These are phyloP conservation scores for Drosophila mercatorum DNA, from an alignment of 2,888 invertebrate species.

Conservation along the genomic window DNA sequence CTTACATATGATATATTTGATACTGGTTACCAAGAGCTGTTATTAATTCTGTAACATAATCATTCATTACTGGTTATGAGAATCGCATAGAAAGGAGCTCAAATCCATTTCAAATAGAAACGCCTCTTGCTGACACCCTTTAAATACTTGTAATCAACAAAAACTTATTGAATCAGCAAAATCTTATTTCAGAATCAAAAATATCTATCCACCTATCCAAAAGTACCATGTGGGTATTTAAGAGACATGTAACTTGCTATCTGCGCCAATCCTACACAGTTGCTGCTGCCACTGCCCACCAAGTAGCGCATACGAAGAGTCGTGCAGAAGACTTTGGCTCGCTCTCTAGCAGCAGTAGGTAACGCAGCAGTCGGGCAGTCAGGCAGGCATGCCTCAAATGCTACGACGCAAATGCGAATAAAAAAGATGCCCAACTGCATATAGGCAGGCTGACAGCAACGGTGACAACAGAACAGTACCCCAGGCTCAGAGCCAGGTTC, in stretches of 20 bases:
- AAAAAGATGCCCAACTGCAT: constrained; percentile 34
- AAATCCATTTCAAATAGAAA: background rate
- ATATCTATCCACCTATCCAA: background rate
- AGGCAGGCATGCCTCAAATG: constrained; percentile 56
- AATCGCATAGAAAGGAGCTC: too few relatives aligned
- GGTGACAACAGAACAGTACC: constrained; percentile 20
- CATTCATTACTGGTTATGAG: too few relatives aligned
- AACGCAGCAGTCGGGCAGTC: constrained; percentile 12
- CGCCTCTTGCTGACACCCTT: background rate
- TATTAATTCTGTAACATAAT: too few relatives aligned
- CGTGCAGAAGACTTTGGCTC: constrained; percentile 32
- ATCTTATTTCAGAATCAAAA: background rate
- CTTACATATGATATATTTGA: too few relatives aligned
- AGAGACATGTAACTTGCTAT: constrained; percentile 43
- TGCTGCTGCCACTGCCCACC: constrained; percentile 35
- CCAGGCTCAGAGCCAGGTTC: constrained; percentile 14
- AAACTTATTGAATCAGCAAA: background rate
- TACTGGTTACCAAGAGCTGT: too few relatives aligned
- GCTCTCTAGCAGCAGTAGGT: constrained; percentile 45
- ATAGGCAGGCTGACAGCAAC: constrained; percentile 36
- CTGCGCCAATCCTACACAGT: constrained; percentile 43
- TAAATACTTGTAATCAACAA: background rate
- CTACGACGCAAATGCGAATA: constrained; percentile 9
- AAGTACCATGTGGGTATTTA: constrained; percentile 41
- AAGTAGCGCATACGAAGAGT: constrained; percentile 42